Evolutionary conservation across 2,888 invertebrate species (phyloP).

Genomic region (Ormyrus nitidulus): DNA sequence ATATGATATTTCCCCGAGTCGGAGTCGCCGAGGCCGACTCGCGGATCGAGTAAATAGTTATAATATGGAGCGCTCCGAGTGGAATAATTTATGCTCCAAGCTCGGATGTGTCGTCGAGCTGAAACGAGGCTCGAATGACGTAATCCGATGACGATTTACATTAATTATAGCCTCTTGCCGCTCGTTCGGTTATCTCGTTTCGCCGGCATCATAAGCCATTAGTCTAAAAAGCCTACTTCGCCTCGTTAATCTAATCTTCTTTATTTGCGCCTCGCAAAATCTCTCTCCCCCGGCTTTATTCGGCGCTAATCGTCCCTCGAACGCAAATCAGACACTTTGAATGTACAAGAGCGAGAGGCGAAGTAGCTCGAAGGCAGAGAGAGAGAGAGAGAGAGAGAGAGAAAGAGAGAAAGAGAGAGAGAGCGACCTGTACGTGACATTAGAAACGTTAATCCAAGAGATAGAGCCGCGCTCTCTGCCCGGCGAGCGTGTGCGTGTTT

Average conservation of each 20-base stretch:
- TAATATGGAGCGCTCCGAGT: background rate
- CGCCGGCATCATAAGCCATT: too few relatives aligned
- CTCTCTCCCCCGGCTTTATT: too few relatives aligned
- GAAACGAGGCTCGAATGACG: background rate
- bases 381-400: too few relatives aligned
- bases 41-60: conserved; percentile 13
- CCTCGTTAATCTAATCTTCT: conserved; percentile 11
- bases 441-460: conserved; percentile 27
- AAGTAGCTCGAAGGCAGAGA: too few relatives aligned
- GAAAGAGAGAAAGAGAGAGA: too few relatives aligned
- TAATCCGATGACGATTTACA: conserved; percentile 20
- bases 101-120: conserved; percentile 3
- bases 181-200: too few relatives aligned
- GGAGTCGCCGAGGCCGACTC: background rate
- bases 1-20: background rate
- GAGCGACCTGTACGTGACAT: conserved; percentile 26
- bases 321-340: conserved; percentile 19
- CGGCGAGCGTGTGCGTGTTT: background rate
- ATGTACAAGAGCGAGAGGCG: background rate
- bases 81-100: conserved; percentile 7
- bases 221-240: background rate
- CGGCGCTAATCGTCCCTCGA: too few relatives aligned
- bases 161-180: conserved; percentile 9
- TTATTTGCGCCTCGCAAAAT: background rate
- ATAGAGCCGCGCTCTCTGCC: background rate